Percentiles rank a stretch among this genome's conserved stretches.
Conservation (phyloP, 2,797 vertebrate genomes). For the Cottoperca gobio region DNA sequence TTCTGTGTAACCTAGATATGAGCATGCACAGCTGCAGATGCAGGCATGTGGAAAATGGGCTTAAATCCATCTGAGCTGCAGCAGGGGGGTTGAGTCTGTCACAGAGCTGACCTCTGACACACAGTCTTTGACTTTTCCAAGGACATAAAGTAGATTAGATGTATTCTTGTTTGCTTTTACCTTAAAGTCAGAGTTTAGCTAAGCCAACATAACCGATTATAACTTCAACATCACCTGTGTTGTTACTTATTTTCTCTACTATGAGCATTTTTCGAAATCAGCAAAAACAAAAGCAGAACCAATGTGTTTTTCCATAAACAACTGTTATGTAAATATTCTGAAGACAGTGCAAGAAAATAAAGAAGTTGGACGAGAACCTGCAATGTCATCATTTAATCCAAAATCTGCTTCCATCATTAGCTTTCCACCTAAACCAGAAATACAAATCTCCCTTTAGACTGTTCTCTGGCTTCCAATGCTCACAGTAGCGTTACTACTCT, state of each 20-base stretch:
- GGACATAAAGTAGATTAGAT: slow-evolving; percentile 35
- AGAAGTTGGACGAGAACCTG: background rate
- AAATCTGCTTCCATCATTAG: background rate
- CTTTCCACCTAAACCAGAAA: background rate
- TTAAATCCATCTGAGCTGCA: slow-evolving; percentile 75
- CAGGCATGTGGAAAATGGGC: slow-evolving; percentile 82
- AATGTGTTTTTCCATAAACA: slow-evolving; percentile 3
- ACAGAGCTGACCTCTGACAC: slow-evolving; percentile 69
- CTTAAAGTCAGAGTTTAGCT: slow-evolving; percentile 28
- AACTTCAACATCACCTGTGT: background rate
- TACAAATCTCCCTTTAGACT: background rate
- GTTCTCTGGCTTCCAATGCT: background rate
- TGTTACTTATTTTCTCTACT: background rate
- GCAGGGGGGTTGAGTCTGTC: slow-evolving; percentile 61
- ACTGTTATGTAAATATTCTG: background rate
- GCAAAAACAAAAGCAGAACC: background rate
- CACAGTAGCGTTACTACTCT: background rate
- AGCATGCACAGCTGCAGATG: slow-evolving; percentile 80
- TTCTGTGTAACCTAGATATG: slow-evolving; percentile 76
- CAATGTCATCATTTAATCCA: background rate
- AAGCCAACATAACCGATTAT: slow-evolving; percentile 18
- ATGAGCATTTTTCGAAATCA: background rate
- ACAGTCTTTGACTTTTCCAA: slow-evolving; percentile 60
- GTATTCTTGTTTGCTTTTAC: slow-evolving; percentile 36
- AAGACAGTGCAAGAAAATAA: background rate